Evolutionary conservation across 2,797 vertebrate genomes (phyloP).

Genomic region (Lycodopsis pacificus): DNA sequence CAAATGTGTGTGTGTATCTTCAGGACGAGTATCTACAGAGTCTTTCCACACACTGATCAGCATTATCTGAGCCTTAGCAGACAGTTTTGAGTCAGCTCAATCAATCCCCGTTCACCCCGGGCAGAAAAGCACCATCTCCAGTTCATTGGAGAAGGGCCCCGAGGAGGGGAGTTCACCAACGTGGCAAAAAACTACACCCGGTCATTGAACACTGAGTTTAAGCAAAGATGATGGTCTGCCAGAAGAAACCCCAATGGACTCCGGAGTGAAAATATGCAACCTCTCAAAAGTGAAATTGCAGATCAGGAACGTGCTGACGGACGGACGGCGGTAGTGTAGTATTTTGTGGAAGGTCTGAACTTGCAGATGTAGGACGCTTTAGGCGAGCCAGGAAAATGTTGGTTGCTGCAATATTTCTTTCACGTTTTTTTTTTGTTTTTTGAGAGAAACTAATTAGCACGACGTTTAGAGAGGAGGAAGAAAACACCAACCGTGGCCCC

Average conservation of each 20-base stretch:
- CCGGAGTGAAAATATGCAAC: background rate
- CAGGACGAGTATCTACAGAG: too few relatives aligned
- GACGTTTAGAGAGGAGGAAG: conserved; percentile 29
- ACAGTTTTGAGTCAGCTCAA: conserved; percentile 77
- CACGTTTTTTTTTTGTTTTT: conserved; percentile 27
- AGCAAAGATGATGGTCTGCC: conserved; percentile 32
- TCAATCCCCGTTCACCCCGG: conserved; percentile 67
- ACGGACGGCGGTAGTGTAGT: background rate
- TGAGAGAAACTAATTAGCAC: conserved; percentile 50
- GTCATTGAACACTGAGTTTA: conserved; percentile 16
- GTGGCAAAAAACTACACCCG: conserved; percentile 46
- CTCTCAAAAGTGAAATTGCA: conserved; percentile 25
- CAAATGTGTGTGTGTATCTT: too few relatives aligned
- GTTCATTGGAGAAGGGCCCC: conserved; percentile 35
- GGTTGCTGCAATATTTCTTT: background rate
- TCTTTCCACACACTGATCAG: conserved; percentile 40
- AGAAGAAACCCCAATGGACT: background rate
- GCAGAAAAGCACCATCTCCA: conserved; percentile 54
- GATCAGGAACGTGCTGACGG: conserved; percentile 5
- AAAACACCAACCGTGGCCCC: conserved; percentile 9
- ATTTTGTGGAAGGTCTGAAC: conserved; percentile 8
- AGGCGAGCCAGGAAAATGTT: conserved; percentile 21
- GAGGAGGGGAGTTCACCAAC: conserved; percentile 49
- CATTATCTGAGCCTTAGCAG: conserved; percentile 73
- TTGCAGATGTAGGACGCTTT: conserved; percentile 21